A percentile compares a stretch with the other conserved stretches of the same genome.
Conservation (phyloP, 2,888 invertebrate species). For the Netelia melanura region DNA sequence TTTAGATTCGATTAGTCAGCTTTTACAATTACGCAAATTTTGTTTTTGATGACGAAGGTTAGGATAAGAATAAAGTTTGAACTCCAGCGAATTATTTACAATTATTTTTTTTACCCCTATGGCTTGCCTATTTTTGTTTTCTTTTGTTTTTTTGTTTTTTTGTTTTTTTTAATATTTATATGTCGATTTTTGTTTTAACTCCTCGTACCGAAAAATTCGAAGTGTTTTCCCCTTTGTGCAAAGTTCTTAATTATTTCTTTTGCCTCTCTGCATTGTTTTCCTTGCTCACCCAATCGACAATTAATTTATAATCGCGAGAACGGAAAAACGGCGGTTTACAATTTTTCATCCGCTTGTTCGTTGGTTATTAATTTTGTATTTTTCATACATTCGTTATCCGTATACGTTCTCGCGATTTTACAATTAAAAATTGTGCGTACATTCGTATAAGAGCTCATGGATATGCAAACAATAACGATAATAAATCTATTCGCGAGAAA, state of each 20-base stretch:
- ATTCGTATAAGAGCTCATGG: conserved; percentile 58
- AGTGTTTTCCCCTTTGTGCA: conserved; percentile 33
- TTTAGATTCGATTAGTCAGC: conserved; percentile 71
- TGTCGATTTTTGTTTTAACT: conserved; percentile 60
- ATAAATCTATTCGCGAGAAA: conserved; percentile 12
- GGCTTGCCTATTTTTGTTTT: conserved; percentile 58
- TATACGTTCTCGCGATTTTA: conserved; percentile 49
- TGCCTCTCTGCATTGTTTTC: conserved; percentile 12
- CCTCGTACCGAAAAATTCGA: conserved; percentile 44
- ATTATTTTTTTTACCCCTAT: conserved; percentile 75
- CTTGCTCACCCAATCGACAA: conserved; percentile 16
- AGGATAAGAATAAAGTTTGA: conserved; percentile 83
- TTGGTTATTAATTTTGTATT: background rate
- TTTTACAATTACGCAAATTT: conserved; percentile 66
- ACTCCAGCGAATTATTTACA: conserved; percentile 83
- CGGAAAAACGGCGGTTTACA: conserved; percentile 26
- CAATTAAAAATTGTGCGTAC: conserved; percentile 65
- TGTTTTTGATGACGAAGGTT: conserved; percentile 68
- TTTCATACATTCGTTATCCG: conserved; percentile 8
- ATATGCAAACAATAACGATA: conserved; percentile 33
- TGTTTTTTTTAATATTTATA: conserved; percentile 64
- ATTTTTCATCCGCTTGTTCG: conserved; percentile 39
- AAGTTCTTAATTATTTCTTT: conserved; percentile 4
- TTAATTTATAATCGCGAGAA: conserved; percentile 30
- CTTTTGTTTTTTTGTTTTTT: conserved; percentile 30